A percentile compares a stretch with the other conserved stretches of the same genome.
These are phyloP conservation scores for Danaus melanippus DNA, from an alignment of 1,140 invertebrate genomes.

Conservation along the genomic window DNA sequence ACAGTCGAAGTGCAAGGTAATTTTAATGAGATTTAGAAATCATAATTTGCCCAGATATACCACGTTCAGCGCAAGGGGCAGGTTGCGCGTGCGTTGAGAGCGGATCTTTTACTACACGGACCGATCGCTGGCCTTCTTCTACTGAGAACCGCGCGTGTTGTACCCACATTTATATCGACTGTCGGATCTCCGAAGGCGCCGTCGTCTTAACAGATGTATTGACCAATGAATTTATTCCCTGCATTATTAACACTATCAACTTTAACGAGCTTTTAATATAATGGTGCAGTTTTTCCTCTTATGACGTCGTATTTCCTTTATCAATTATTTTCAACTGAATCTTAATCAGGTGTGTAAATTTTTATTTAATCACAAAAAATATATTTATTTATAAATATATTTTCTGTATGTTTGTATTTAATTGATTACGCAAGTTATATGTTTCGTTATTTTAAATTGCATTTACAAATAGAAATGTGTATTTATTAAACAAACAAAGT, in stretches of 20 bases:
- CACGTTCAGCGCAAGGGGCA: constrained; percentile 33
- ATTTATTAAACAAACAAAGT: no score
- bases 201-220: constrained; percentile 15
- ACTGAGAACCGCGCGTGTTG: constrained; percentile 48
- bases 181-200: constrained; percentile 24
- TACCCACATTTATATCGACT: constrained; percentile 47
- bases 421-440: no score
- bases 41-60: constrained; percentile 36
- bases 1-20: neutral
- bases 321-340: no score
- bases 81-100: constrained; percentile 50
- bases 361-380: no score
- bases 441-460: no score
- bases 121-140: constrained; percentile 47
- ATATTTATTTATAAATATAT: no score
- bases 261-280: constrained; percentile 27
- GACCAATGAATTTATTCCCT: constrained; percentile 28
- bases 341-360: no score
- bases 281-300: no score
- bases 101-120: constrained; percentile 39
- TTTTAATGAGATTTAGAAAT: constrained; percentile 29
- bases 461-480: no score
- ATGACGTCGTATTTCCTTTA: no score
- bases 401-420: no score
- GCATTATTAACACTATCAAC: constrained; percentile 34